Evolutionary conservation across 2,113 vertebrate genomes (phyloP).

Genomic region (Mus spicilegus): DNA sequence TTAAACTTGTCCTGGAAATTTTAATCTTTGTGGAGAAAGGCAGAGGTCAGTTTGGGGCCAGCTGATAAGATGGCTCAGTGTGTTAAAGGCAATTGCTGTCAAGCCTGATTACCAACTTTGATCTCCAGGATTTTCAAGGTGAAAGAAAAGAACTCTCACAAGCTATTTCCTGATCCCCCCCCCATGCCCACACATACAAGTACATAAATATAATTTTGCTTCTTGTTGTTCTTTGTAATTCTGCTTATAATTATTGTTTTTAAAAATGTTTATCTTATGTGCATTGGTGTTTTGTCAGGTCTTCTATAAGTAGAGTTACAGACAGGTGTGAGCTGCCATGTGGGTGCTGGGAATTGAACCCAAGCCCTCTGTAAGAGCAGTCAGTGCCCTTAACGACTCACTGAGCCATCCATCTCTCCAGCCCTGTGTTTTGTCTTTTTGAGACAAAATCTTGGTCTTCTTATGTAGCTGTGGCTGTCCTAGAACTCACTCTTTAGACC

Average conservation of each 20-base stretch:
- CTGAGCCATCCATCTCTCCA: too few species aligned
- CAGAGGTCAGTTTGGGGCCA: neutral
- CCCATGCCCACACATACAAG: neutral
- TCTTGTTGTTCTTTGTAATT: neutral
- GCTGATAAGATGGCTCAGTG: neutral
- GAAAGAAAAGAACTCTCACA: neutral
- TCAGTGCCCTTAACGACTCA: too few species aligned
- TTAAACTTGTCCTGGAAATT: neutral
- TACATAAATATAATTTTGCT: neutral
- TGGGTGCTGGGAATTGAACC: too few species aligned
- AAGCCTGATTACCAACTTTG: neutral
- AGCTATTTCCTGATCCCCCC: neutral
- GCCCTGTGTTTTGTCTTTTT: neutral
- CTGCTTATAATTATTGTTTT: neutral
- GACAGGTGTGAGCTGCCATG: too few species aligned
- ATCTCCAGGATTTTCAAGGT: neutral
- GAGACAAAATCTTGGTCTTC: neutral
- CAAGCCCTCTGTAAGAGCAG: too few species aligned
- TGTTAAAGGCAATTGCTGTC: neutral
- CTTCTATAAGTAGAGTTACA: too few species aligned
- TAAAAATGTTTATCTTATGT: neutral
- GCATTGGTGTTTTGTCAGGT: too few species aligned
- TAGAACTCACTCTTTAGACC: neutral
- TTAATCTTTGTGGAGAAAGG: neutral
- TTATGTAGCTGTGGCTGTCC: neutral